Percentiles rank a stretch among this genome's conserved stretches.
Conservation (phyloP, 2,113 vertebrate genomes). For the Vicugna pacos region DNA sequence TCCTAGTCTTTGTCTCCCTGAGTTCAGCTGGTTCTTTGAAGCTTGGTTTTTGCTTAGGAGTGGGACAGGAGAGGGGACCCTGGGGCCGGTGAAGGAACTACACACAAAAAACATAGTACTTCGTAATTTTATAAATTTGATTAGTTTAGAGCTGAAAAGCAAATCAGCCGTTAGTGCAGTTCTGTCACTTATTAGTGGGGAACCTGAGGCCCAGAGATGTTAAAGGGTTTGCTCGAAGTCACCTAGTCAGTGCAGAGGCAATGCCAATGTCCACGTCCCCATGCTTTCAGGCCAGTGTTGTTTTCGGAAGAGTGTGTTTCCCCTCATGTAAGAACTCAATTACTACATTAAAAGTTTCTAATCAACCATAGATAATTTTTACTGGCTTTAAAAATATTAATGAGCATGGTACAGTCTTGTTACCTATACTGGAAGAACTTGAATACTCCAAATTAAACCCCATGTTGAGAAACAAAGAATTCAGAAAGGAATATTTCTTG, state of each 20-base stretch:
- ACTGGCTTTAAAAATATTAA: not conserved
- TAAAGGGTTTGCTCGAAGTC: not conserved
- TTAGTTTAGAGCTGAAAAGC: not conserved
- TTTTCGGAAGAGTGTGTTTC: not conserved
- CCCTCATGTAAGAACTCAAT: not conserved
- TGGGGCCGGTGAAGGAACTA: not conserved
- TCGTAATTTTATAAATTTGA: constrained; percentile 4
- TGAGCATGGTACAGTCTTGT: not conserved
- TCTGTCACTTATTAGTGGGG: not conserved
- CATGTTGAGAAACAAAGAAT: not conserved
- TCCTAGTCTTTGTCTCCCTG: not conserved
- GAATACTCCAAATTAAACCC: not conserved
- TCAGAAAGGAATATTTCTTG: not conserved
- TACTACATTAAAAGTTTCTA: not conserved
- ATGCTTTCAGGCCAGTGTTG: not conserved
- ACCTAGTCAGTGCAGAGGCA: not conserved
- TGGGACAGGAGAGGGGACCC: not conserved
- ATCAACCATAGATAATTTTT: not conserved
- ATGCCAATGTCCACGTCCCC: rapidly evolving
- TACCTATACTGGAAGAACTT: not conserved
- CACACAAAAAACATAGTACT: not conserved
- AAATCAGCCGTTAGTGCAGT: not conserved
- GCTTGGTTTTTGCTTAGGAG: not conserved
- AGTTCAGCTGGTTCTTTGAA: not conserved
- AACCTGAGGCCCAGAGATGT: not conserved